phyloP scores from a whole-genome alignment of 2,797 vertebrate species.

The Dryobates pubescens region DNA sequence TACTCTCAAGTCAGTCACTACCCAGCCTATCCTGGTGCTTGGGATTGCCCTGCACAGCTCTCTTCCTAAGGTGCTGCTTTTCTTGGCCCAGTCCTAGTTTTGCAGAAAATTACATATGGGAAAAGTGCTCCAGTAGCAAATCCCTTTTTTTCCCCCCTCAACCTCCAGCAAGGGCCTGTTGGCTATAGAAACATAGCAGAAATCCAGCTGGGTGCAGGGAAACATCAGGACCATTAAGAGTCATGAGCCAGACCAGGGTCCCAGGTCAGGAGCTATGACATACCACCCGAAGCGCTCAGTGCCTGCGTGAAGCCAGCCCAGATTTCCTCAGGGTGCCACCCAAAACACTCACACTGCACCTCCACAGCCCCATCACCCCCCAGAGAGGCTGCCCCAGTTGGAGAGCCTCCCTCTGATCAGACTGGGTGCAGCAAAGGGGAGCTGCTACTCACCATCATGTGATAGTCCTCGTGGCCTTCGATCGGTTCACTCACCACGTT shows the following conservation, averaged over 20 bases:
- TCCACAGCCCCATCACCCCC: background rate
- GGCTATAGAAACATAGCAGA: background rate
- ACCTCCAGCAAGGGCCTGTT: background rate
- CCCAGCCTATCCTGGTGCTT: too few species aligned
- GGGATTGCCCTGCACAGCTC: background rate
- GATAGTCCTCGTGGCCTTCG: constrained; percentile 97
- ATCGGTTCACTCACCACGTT: constrained; percentile 98
- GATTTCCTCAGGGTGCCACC: background rate
- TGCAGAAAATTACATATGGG: background rate
- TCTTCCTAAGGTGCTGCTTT: background rate
- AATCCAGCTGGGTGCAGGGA: background rate
- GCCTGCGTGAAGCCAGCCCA: background rate
- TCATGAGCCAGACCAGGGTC: background rate
- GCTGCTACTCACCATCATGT: constrained; percentile 93
- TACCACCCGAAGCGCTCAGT: background rate
- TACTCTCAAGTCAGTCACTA: too few species aligned
- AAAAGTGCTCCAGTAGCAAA: background rate
- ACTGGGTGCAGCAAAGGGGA: background rate
- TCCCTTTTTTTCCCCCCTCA: background rate
- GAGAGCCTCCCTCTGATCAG: background rate
- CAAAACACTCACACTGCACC: background rate
- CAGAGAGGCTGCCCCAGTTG: background rate
- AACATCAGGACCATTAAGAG: background rate
- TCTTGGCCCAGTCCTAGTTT: background rate
- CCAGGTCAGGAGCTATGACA: background rate